A percentile compares a stretch with the other conserved stretches of the same genome.
Evolutionary conservation across 1,140 invertebrate genomes (phyloP).

Genomic region (Scaptomyza graminum): DNA sequence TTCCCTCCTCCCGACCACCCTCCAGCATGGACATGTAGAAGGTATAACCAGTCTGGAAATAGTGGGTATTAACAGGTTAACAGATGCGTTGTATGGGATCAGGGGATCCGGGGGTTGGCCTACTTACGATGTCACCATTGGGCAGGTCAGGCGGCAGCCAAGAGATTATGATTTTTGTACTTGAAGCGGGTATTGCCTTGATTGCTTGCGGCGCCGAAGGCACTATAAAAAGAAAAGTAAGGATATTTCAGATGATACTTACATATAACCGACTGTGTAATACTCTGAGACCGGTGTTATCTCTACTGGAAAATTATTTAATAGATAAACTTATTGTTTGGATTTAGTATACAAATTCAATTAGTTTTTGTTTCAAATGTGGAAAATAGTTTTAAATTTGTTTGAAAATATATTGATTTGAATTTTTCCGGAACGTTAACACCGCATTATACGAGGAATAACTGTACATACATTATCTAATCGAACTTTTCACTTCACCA

Average conservation of each 20-base stretch:
- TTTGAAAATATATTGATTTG: too few relatives aligned
- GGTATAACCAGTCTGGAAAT: slow-evolving; percentile 87
- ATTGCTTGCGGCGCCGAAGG: slow-evolving; percentile 94
- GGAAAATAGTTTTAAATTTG: too few relatives aligned
- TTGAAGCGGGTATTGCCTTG: slow-evolving; percentile 93
- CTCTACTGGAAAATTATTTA: too few relatives aligned
- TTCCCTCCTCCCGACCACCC: slow-evolving; percentile 89
- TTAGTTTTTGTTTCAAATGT: too few relatives aligned
- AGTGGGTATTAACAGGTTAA: slow-evolving; percentile 24
- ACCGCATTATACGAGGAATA: too few relatives aligned
- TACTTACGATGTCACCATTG: slow-evolving; percentile 89
- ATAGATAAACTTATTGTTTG: too few relatives aligned
- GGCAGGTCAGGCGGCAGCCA: slow-evolving; percentile 91
- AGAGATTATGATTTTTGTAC: slow-evolving; percentile 93
- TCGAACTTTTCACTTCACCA: not conserved
- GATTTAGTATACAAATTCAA: too few relatives aligned
- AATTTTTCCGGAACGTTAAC: too few relatives aligned
- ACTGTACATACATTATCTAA: too few relatives aligned
- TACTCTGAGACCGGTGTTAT: not conserved
- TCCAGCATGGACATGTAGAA: slow-evolving; percentile 92
- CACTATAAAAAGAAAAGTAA: slow-evolving; percentile 84
- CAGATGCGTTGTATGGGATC: slow-evolving; percentile 22
- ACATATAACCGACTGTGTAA: not conserved
- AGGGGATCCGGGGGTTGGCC: not conserved
- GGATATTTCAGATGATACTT: slow-evolving; percentile 1